Percentiles rank a stretch among this genome's conserved stretches.
Conservation (phyloP, 1,140 invertebrate genomes). For the Zophobas morio region DNA sequence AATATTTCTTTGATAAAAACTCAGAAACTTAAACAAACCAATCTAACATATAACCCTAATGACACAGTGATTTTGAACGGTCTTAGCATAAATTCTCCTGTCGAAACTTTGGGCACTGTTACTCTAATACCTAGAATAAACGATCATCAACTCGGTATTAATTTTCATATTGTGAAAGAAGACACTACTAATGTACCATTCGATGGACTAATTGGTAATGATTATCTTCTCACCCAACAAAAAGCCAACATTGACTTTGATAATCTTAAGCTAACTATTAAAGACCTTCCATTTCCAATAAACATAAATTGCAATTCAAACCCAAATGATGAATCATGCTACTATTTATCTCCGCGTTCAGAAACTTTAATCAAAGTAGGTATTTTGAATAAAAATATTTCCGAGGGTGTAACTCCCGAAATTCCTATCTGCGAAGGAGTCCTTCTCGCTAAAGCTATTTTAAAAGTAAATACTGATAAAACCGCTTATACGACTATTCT, state of each 20-base stretch:
- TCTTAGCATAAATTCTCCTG: slow-evolving; percentile 24
- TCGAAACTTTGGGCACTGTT: slow-evolving; percentile 18
- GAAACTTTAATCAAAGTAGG: slow-evolving; percentile 48
- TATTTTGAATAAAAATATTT: slow-evolving; percentile 47
- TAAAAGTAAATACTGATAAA: no score
- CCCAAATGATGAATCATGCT: slow-evolving; percentile 1
- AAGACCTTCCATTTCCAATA: not conserved
- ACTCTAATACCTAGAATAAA: slow-evolving; percentile 19
- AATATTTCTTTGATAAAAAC: slow-evolving; percentile 48
- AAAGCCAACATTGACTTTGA: slow-evolving; percentile 33
- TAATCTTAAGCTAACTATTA: slow-evolving; percentile 1
- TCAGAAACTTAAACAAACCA: slow-evolving; percentile 35
- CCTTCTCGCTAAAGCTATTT: slow-evolving; percentile 49
- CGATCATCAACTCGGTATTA: slow-evolving; percentile 25
- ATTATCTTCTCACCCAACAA: slow-evolving; percentile 44
- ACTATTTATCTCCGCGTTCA: slow-evolving; percentile 1
- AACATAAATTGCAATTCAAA: slow-evolving; percentile 3
- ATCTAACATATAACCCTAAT: slow-evolving; percentile 29
- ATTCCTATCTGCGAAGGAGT: slow-evolving; percentile 46
- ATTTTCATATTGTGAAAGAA: slow-evolving; percentile 49
- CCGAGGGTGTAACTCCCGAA: slow-evolving; percentile 47
- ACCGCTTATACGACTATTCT: no score
- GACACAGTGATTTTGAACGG: no score
- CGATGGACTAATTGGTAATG: slow-evolving; percentile 53
- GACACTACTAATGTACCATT: slow-evolving; percentile 48